Evolutionary conservation across 2,888 invertebrate genomes (phyloP), one percentile per base, ranked within the genome.

Genomic region (Hydrotaea diabolus): DNA sequence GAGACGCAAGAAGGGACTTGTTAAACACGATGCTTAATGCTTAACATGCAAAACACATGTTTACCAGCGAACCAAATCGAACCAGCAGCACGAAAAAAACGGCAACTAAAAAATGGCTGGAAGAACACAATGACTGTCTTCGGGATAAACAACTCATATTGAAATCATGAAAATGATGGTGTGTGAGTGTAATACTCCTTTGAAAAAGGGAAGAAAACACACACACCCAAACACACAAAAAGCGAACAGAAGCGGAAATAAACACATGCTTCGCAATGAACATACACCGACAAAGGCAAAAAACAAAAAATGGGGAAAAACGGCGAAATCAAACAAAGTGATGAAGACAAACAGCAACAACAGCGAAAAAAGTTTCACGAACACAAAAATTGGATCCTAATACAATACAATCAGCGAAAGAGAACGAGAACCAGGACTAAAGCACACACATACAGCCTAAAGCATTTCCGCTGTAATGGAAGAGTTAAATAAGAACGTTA

Each of bases 1-100:
- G 13, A 39, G 43, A 1, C 8, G 21, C 9, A n/a, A 21, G 23
- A 69, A 69, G n/a, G 76, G 77, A 73, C 76, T 79, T 85, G 85
- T 85, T 82, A 85, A 85, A 85, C 79, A 85, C 57, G 80, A 17
- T 78, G 64, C 80, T 81, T 84, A 78, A 78, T 81, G 81, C 78
- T 84, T 72, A 81, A 81, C 84, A 84, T 84, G 84, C 84, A 82
- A 85, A 85, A 82, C 85, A 82, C 79, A 82, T 82, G 85, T 82
- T 82, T 74, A 64, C 53, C 46, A 64, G 69, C 23, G 49, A 73
- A 76, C 64, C 72, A 64, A 59, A 57, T 31, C 69, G 46, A 69
- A 66, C 19, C 8, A 66, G 46, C 36, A 8, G 57, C 3, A 57
- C 39, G 46, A 57, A 73, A 59, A 74, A 62, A 49, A 46, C 21